Evolutionary conservation across 2,797 vertebrate species (phyloP).

Genomic region (Otolemur crassicaudatus): DNA sequence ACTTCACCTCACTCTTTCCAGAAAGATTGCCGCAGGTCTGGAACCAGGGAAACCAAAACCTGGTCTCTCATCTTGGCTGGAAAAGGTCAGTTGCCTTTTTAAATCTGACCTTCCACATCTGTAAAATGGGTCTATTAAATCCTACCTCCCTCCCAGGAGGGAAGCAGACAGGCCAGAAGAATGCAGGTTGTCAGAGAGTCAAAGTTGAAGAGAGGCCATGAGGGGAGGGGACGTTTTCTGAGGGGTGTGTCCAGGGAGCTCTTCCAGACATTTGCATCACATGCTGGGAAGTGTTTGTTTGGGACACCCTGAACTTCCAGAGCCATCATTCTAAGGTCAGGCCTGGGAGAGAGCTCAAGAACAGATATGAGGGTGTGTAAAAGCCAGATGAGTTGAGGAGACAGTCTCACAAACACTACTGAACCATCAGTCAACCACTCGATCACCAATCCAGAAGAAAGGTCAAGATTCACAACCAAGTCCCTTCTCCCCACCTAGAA

Average conservation of each 20-base stretch:
- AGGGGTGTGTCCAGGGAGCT: accelerated
- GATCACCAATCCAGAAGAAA: accelerated
- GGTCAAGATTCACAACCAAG: not conserved
- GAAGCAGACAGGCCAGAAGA: not conserved
- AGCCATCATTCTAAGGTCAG: not conserved
- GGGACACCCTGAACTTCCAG: accelerated
- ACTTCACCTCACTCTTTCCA: not conserved
- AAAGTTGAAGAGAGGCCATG: accelerated
- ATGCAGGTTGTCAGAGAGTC: accelerated
- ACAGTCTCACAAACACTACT: accelerated
- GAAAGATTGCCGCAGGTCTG: not conserved
- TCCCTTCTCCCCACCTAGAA: not conserved
- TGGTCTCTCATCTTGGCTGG: not conserved
- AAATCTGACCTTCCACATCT: not conserved
- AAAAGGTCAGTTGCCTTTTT: not conserved
- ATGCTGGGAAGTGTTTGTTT: accelerated
- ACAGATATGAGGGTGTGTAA: accelerated
- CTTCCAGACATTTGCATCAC: accelerated
- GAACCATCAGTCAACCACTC: accelerated
- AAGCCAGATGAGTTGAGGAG: not conserved
- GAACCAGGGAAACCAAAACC: not conserved
- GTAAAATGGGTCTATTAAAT: not conserved
- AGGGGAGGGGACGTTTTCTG: accelerated
- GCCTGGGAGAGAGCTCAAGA: not conserved
- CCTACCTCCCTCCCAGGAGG: not conserved